Conservation (phyloP, 2,113 vertebrate genomes). For the Plotosus lineatus region DNA sequence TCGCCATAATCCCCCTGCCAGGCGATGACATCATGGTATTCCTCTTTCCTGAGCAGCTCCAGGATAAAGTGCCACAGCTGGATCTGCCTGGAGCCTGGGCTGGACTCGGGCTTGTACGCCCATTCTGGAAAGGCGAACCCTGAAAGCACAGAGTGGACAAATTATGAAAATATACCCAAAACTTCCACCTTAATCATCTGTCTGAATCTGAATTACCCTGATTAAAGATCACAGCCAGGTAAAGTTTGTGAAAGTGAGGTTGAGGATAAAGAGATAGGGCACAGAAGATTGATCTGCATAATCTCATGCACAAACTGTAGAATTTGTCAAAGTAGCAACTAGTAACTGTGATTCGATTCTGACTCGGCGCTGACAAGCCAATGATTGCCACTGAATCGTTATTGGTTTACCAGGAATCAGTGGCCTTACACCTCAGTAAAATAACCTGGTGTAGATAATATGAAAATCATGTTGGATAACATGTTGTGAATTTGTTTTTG, state of each 20-base stretch:
- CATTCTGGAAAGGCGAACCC: constrained; percentile 89
- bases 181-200: background rate
- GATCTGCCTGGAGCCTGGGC: constrained; percentile 87
- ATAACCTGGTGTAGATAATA: too few relatives aligned
- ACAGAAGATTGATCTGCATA: background rate
- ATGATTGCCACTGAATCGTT: too few relatives aligned
- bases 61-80: constrained; percentile 92
- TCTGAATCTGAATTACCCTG: background rate
- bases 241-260: background rate
- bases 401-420: too few relatives aligned
- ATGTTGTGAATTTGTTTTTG: too few relatives aligned
- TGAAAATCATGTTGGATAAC: too few relatives aligned
- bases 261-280: background rate
- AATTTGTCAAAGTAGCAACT: background rate
- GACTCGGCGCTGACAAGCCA: background rate
- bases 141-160: constrained; percentile 46
- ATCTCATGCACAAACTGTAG: background rate
- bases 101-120: constrained; percentile 89
- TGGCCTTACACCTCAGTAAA: too few relatives aligned
- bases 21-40: constrained; percentile 89
- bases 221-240: background rate
- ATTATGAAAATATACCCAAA: background rate
- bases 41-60: constrained; percentile 85
- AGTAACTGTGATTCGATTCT: too few relatives aligned
- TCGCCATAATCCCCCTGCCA: constrained; percentile 93